Conservation (phyloP, 2,888 invertebrate species). For the Phengaris arion region DNA sequence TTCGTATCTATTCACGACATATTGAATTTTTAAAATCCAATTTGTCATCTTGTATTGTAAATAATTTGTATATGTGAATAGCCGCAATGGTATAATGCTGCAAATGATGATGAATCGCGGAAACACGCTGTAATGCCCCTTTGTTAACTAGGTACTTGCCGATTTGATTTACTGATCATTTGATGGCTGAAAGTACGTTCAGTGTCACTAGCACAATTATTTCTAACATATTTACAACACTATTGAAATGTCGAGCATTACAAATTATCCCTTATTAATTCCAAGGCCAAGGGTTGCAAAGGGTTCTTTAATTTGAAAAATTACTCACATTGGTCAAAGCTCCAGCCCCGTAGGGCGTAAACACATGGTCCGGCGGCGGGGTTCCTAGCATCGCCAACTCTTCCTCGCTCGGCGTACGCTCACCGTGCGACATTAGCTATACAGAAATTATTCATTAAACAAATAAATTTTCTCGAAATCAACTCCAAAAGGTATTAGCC, state of each 20-base stretch:
- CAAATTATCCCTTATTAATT: background rate
- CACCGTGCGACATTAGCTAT: slow-evolving; percentile 85
- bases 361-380: slow-evolving; percentile 79
- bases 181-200: slow-evolving; percentile 14
- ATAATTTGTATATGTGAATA: slow-evolving; percentile 18
- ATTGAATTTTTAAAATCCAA: slow-evolving; percentile 9
- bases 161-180: slow-evolving; percentile 11
- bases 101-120: slow-evolving; percentile 50
- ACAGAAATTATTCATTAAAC: slow-evolving; percentile 33
- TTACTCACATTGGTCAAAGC: slow-evolving; percentile 82
- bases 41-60: slow-evolving; percentile 22
- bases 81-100: slow-evolving; percentile 14
- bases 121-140: slow-evolving; percentile 58
- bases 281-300: too few species aligned
- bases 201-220: slow-evolving; percentile 1
- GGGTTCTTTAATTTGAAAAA: background rate
- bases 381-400: slow-evolving; percentile 79
- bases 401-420: slow-evolving; percentile 82
- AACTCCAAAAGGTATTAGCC: background rate
- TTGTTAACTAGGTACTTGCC: slow-evolving; percentile 47
- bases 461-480: background rate
- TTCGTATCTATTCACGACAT: background rate
- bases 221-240: slow-evolving; percentile 11
- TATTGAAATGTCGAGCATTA: slow-evolving; percentile 1
- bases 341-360: slow-evolving; percentile 83